Conservation (phyloP, 2,888 invertebrate genomes). For the Mimachlamys varia region DNA sequence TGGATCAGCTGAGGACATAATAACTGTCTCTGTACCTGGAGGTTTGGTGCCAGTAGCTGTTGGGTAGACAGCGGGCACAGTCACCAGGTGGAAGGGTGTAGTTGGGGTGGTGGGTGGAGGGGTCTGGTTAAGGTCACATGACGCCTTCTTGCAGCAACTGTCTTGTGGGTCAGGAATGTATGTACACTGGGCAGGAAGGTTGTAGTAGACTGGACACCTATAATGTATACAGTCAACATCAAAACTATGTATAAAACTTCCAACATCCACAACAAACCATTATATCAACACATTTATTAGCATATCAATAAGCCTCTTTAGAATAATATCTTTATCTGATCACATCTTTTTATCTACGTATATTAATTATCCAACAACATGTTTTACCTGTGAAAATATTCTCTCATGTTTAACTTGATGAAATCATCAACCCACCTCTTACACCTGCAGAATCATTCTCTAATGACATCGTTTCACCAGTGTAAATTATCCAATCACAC, state of each 20-base stretch:
- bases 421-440: too few species aligned
- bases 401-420: too few species aligned
- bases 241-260: background rate
- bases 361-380: too few species aligned
- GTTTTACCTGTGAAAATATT: too few species aligned
- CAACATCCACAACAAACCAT: slow-evolving; percentile 55
- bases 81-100: slow-evolving; percentile 42
- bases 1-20: too few species aligned
- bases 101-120: slow-evolving; percentile 41
- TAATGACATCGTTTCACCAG: background rate
- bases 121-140: slow-evolving; percentile 59
- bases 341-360: too few species aligned
- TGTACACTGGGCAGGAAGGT: slow-evolving; percentile 61
- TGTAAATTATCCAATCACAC: too few species aligned
- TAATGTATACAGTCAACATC: background rate
- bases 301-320: too few species aligned
- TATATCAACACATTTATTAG: too few species aligned
- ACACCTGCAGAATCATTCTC: too few species aligned
- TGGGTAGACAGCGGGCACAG: slow-evolving; percentile 49
- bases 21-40: slow-evolving; percentile 8
- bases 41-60: slow-evolving; percentile 37
- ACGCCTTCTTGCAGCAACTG: slow-evolving; percentile 60
- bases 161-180: slow-evolving; percentile 63
- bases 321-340: too few species aligned
- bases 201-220: slow-evolving; percentile 64